Conservation (phyloP, 2,888 invertebrate genomes). For the Noctua pronuba region DNA sequence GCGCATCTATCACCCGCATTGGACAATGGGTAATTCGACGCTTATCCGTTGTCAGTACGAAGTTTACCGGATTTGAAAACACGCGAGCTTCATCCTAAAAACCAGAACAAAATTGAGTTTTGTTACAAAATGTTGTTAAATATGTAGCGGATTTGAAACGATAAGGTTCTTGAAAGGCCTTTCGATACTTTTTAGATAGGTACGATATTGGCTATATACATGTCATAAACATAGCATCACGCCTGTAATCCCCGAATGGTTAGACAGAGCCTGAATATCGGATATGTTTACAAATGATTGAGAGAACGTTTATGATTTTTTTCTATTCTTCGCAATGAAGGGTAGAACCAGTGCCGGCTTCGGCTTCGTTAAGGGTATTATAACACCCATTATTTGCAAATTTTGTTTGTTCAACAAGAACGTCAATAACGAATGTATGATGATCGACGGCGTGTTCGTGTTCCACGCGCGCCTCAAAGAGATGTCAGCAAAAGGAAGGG, state of each 20-base stretch:
- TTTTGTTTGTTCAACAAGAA: no score
- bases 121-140: slow-evolving; percentile 23
- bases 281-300: neutral
- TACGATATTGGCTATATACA: neutral
- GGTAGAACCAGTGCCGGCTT: no score
- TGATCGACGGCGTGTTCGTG: no score
- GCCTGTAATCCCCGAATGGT: neutral
- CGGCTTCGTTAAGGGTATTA: no score
- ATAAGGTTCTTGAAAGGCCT: neutral
- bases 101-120: slow-evolving; percentile 21
- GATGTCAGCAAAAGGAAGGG: no score
- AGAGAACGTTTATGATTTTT: no score
- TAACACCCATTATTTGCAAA: no score
- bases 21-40: slow-evolving; percentile 27
- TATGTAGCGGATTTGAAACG: slow-evolving; percentile 22
- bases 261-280: neutral
- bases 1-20: neutral
- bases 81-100: slow-evolving; percentile 39
- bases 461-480: no score
- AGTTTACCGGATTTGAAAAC: slow-evolving; percentile 51
- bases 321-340: no score
- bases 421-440: no score
- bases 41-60: slow-evolving; percentile 48
- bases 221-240: neutral
- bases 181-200: neutral